A percentile compares a stretch with the other conserved stretches of the same genome.
phyloP scores from a whole-genome alignment of 2,888 invertebrate genomes.

The Raillietiella orientalis region DNA sequence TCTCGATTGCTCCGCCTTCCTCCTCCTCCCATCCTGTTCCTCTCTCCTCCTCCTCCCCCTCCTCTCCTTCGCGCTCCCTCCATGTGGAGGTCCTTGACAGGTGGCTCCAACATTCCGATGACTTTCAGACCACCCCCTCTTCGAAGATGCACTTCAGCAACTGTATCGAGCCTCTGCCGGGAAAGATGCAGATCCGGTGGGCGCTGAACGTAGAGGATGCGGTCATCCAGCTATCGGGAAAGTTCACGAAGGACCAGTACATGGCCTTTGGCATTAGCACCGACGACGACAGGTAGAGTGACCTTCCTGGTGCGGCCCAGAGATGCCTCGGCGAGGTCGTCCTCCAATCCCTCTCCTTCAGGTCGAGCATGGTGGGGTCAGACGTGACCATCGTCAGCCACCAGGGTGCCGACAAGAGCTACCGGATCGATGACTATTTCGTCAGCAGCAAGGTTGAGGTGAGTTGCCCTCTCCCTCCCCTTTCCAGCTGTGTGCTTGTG shows the following conservation, averaged over 20 bases:
- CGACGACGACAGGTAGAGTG: conserved; percentile 25
- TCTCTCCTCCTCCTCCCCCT: conserved; percentile 5
- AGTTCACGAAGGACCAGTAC: conserved; percentile 48
- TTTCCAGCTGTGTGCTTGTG: too few relatives aligned
- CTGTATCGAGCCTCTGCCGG: conserved; percentile 50
- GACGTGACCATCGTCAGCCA: conserved; percentile 55
- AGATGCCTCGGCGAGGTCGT: too few relatives aligned
- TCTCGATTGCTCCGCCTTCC: too few relatives aligned
- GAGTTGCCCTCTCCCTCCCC: conserved; percentile 3
- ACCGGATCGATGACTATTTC: conserved; percentile 50
- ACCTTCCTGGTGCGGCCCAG: conserved; percentile 1
- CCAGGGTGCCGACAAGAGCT: conserved; percentile 21
- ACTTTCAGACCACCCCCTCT: conserved; percentile 1
- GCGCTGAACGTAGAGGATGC: conserved; percentile 35
- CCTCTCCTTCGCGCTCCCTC: conserved; percentile 4
- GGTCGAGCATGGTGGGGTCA: conserved; percentile 30
- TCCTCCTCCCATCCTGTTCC: too few relatives aligned
- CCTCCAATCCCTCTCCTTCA: conserved; percentile 6
- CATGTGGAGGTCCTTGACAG: too few relatives aligned
- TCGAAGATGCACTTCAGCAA: conserved; percentile 20
- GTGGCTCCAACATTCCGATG: too few relatives aligned
- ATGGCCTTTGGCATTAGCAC: conserved; percentile 63
- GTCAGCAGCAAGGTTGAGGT: conserved; percentile 33
- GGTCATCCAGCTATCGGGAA: conserved; percentile 39
- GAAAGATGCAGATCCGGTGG: conserved; percentile 59